A percentile compares a stretch with the other conserved stretches of the same genome.
phyloP scores from a whole-genome alignment of 1,140 invertebrate genomes.

The Hydropsyche tenuis region DNA sequence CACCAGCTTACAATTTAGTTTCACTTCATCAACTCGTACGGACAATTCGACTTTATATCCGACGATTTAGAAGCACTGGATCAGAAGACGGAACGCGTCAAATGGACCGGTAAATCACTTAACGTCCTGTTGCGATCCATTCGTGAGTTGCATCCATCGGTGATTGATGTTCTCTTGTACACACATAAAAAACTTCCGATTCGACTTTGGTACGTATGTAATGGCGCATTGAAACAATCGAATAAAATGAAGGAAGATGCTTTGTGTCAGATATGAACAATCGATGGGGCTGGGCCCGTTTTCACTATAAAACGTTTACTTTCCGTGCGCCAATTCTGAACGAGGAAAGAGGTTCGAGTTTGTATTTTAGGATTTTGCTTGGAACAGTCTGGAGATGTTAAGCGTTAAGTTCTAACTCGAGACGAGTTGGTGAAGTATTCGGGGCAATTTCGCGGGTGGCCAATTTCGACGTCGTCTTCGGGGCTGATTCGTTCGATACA shows the following conservation, averaged over 20 bases:
- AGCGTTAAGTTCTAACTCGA: too few relatives aligned
- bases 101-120: conserved; percentile 37
- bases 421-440: too few relatives aligned
- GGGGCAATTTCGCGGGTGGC: too few relatives aligned
- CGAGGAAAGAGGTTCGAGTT: too few relatives aligned
- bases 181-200: neutral
- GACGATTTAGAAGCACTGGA: neutral
- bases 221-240: neutral
- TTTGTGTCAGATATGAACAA: conserved; percentile 23
- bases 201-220: neutral
- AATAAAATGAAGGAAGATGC: neutral
- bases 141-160: conserved; percentile 3
- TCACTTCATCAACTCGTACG: neutral
- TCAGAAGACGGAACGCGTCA: neutral
- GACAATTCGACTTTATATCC: too few relatives aligned
- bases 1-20: too few relatives aligned
- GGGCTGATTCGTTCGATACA: too few relatives aligned
- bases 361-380: too few relatives aligned
- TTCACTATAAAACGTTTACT: too few relatives aligned
- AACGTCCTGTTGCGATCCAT: conserved; percentile 16
- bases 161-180: conserved; percentile 28
- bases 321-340: too few relatives aligned
- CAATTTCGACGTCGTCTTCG: too few relatives aligned
- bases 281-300: neutral
- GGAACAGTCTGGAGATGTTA: too few relatives aligned